Conservation (phyloP, 2,797 vertebrate species). For the Sorex maritimensis region DNA sequence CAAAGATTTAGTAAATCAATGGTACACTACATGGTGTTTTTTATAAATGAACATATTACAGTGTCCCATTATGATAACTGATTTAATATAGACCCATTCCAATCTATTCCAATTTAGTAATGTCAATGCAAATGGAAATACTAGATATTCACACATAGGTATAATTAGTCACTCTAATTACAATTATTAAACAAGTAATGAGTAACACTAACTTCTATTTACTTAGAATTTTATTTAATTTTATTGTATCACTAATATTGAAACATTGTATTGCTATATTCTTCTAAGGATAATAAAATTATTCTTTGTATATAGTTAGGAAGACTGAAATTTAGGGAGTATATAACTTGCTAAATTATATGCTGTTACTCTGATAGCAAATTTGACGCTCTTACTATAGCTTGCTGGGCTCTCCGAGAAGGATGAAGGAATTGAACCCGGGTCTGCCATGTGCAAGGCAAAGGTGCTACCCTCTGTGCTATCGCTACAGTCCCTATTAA, state of each 20-base stretch:
- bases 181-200: not conserved
- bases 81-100: conserved; percentile 16
- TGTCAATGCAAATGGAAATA: not conserved
- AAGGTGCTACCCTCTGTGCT: no score
- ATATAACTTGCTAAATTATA: not conserved
- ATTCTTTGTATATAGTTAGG: not conserved
- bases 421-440: no score
- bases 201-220: conserved; percentile 2
- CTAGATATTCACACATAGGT: not conserved
- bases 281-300: not conserved
- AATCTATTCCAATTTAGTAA: not conserved
- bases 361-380: not conserved
- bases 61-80: not conserved
- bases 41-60: not conserved
- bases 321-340: not conserved
- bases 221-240: conserved; percentile 48
- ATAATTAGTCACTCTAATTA: not conserved
- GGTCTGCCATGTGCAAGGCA: no score
- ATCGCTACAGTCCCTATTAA: no score
- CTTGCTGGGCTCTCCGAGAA: no score
- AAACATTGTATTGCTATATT: not conserved
- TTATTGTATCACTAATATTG: not conserved
- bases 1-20: conserved; percentile 37
- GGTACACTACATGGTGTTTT: not conserved
- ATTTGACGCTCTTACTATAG: not conserved